These are phyloP conservation scores for Carollia perspicillata DNA, from an alignment of 2,113 vertebrate genomes.

Conservation along the genomic window DNA sequence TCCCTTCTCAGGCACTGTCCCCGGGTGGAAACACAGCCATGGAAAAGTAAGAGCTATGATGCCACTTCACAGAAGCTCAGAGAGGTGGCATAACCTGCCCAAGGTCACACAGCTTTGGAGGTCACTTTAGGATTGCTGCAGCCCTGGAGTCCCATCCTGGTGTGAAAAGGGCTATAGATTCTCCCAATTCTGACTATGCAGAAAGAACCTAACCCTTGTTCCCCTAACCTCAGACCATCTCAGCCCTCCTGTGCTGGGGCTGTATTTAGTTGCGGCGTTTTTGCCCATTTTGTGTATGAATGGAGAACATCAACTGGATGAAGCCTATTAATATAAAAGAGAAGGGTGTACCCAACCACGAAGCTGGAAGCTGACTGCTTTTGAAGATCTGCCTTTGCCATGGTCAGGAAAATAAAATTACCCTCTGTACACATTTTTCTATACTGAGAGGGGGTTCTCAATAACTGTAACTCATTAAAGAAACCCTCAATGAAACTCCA, in stretches of 20 bases:
- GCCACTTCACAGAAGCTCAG: neutral
- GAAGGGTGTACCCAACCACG: neutral
- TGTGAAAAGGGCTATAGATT: neutral
- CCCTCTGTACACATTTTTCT: neutral
- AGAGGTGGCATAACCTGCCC: neutral
- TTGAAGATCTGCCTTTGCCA: neutral
- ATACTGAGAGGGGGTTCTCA: neutral
- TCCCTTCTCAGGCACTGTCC: neutral
- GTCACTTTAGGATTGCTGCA: neutral
- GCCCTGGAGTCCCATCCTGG: neutral
- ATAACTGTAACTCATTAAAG: neutral
- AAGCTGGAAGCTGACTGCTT: neutral
- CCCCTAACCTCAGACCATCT: neutral
- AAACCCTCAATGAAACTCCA: neutral
- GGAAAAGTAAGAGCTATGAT: neutral
- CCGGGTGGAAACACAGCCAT: neutral
- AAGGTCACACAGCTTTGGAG: neutral
- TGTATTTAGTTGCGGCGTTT: neutral
- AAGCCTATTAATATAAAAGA: slow-evolving; percentile 25
- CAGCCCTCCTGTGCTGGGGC: neutral
- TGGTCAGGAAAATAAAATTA: neutral
- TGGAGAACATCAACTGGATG: neutral
- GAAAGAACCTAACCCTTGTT: neutral
- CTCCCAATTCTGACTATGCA: neutral
- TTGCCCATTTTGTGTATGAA: neutral